These are phyloP conservation scores for Frieseomelitta varia DNA, from an alignment of 1,140 invertebrate species.

Conservation along the genomic window DNA sequence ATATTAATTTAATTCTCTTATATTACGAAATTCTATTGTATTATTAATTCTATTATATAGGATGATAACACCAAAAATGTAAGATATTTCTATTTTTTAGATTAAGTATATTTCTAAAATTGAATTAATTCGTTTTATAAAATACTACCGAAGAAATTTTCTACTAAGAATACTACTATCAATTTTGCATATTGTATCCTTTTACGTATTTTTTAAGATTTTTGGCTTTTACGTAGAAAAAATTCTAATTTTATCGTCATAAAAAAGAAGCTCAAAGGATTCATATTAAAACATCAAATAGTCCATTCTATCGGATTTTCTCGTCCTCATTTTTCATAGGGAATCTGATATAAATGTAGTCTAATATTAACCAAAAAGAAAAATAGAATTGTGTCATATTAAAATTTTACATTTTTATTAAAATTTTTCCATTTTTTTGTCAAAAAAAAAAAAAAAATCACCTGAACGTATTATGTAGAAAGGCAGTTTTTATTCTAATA, in stretches of 20 bases:
- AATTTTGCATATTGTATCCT: background rate
- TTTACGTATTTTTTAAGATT: too few relatives aligned
- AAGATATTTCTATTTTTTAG: background rate
- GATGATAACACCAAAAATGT: background rate
- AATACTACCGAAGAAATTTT: background rate
- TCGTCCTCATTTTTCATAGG: background rate
- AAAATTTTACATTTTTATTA: background rate
- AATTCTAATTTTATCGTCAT: background rate
- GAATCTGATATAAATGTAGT: background rate
- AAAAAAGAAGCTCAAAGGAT: background rate
- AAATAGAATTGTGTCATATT: background rate
- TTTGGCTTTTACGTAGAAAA: background rate
- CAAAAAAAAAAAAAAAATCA: background rate
- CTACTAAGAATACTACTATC: background rate
- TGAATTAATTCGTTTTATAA: background rate
- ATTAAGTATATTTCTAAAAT: background rate
- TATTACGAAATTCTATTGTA: background rate
- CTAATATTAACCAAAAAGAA: background rate
- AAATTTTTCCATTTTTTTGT: background rate
- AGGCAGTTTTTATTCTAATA: background rate
- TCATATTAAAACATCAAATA: background rate
- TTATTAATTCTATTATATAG: background rate
- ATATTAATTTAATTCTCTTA: background rate
- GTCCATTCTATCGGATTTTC: background rate
- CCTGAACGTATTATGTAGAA: background rate